A percentile compares a stretch with the other conserved stretches of the same genome.
Conservation (phyloP, 1,140 invertebrate species). For the Trigoniulus corallinus region DNA sequence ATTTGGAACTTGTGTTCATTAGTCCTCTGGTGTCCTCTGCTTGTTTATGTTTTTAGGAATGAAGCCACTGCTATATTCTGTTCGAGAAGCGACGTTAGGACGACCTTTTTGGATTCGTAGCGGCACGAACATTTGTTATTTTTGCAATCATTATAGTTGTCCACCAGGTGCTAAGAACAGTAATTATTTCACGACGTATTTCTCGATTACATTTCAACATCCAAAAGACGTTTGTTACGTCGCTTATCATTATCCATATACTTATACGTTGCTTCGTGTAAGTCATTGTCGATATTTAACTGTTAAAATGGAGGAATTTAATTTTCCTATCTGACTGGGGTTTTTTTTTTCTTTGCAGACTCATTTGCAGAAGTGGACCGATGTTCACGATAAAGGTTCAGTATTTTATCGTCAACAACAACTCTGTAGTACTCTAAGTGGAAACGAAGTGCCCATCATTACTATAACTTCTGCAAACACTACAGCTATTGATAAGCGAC, state of each 20-base stretch:
- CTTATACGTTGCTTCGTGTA: constrained; percentile 63
- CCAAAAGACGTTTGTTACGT: constrained; percentile 81
- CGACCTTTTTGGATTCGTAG: constrained; percentile 50
- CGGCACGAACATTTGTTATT: constrained; percentile 68
- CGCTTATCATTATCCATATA: constrained; percentile 94
- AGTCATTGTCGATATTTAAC: constrained; percentile 12
- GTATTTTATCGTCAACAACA: not conserved
- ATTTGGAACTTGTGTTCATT: not conserved
- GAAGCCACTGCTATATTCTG: constrained; percentile 80
- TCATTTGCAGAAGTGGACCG: not conserved
- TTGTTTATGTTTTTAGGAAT: constrained; percentile 42
- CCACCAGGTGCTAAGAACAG: constrained; percentile 18
- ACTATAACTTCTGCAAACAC: constrained; percentile 44
- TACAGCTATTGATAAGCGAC: constrained; percentile 49
- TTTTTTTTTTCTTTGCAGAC: not conserved
- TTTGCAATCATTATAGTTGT: constrained; percentile 31
- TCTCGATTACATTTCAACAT: constrained; percentile 81
- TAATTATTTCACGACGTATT: constrained; percentile 73
- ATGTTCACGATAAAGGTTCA: not conserved
- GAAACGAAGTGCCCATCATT: constrained; percentile 57
- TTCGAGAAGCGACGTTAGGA: constrained; percentile 44
- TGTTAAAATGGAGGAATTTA: not conserved
- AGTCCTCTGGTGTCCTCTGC: too few species aligned
- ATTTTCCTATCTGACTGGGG: not conserved
- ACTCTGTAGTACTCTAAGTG: constrained; percentile 52